phyloP scores from a whole-genome alignment of 2,797 vertebrate genomes.

The Alfaro cultratus region DNA sequence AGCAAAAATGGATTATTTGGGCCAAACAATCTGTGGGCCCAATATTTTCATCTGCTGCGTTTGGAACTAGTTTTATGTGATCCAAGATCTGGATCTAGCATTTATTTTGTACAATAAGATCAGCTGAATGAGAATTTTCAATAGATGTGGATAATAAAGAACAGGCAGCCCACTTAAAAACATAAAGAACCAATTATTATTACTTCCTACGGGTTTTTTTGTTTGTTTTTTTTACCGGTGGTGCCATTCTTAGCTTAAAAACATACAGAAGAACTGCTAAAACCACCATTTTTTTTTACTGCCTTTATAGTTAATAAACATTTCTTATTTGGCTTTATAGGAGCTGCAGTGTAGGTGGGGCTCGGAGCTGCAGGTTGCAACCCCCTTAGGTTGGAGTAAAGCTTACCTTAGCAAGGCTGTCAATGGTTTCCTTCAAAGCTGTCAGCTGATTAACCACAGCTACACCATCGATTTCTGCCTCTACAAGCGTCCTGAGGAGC shows the following conservation, averaged over 20 bases:
- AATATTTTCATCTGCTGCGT: not conserved
- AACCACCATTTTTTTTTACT: not conserved
- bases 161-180: too few relatives aligned
- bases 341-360: not conserved
- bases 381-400: too few relatives aligned
- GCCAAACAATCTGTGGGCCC: not conserved
- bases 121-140: not conserved
- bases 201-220: not conserved
- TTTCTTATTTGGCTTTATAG: not conserved
- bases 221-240: not conserved
- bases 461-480: slow-evolving; percentile 89
- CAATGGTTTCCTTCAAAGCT: slow-evolving; percentile 82
- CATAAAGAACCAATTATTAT: not conserved
- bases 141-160: not conserved
- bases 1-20: not conserved
- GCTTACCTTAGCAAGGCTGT: slow-evolving; percentile 81
- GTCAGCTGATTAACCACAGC: slow-evolving; percentile 89
- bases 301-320: not conserved
- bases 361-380: not conserved
- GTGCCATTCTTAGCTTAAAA: not conserved
- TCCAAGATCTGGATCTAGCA: too few relatives aligned
- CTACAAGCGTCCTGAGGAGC: slow-evolving; percentile 86
- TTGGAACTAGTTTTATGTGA: not conserved
- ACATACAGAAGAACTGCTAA: not conserved
- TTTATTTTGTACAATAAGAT: not conserved